phyloP scores from a whole-genome alignment of 2,113 vertebrate species.

The Tamias sibiricus region DNA sequence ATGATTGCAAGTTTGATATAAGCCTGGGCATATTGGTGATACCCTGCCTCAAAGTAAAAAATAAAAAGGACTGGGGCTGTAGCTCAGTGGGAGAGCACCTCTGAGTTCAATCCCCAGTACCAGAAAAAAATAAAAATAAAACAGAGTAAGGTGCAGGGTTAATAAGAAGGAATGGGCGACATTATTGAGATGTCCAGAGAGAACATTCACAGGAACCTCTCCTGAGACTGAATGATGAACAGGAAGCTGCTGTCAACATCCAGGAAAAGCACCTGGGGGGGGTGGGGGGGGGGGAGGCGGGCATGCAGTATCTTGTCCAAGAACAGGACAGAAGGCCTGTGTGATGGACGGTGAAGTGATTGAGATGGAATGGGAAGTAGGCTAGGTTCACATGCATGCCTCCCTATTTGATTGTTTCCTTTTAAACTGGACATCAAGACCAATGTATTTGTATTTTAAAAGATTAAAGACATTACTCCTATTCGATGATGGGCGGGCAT shows the following conservation, averaged over 20 bases:
- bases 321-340: not conserved
- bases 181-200: not conserved
- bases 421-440: not conserved
- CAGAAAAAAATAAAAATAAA: not conserved
- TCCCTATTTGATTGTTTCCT: not conserved
- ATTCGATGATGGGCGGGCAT: not conserved
- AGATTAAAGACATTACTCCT: not conserved
- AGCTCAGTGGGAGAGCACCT: no score
- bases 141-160: not conserved
- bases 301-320: not conserved
- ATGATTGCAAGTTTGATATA: no score
- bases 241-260: not conserved
- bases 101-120: no score
- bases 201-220: not conserved
- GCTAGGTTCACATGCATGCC: not conserved
- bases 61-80: no score
- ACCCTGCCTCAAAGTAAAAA: no score
- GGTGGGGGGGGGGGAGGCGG: not conserved
- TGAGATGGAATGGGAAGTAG: not conserved
- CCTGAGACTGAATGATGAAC: not conserved
- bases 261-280: no score
- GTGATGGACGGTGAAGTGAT: not conserved
- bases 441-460: not conserved
- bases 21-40: no score
- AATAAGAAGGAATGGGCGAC: not conserved